Evolutionary conservation across 2,113 vertebrate species (phyloP).

Genomic region (Junco hyemalis): DNA sequence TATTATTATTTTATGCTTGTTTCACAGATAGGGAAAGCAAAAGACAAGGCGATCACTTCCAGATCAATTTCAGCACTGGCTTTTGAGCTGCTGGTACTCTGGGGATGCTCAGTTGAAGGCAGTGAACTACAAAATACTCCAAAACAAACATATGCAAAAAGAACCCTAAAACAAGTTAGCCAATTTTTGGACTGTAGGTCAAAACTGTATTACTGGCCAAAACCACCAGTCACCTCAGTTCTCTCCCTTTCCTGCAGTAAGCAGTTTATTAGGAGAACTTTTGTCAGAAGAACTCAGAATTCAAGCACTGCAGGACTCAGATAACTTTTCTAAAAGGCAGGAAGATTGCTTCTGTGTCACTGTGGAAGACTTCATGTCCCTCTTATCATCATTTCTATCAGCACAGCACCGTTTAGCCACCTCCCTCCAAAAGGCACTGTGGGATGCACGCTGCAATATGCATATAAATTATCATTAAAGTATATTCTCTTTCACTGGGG

Average conservation of each 20-base stretch:
- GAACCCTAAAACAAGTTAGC: not conserved
- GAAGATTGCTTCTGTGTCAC: not conserved
- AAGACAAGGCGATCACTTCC: not conserved
- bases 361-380: not conserved
- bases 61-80: not conserved
- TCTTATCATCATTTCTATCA: not conserved
- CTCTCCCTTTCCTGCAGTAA: not conserved
- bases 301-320: not conserved
- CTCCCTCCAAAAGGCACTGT: conserved; percentile 5
- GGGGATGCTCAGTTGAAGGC: not conserved
- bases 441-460: conserved; percentile 13
- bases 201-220: not conserved
- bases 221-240: not conserved
- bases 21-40: not conserved
- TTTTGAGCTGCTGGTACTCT: not conserved
- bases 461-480: conserved; percentile 47
- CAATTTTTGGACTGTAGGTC: not conserved
- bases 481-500: conserved; percentile 30
- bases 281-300: not conserved
- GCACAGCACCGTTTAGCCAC: not conserved
- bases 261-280: not conserved
- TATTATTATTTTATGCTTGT: not conserved
- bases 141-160: not conserved
- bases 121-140: not conserved
- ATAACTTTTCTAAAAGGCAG: not conserved